Base-by-base conservation (phyloP, 1,140 invertebrate species). In the Adoxophyes honmai region DNA sequence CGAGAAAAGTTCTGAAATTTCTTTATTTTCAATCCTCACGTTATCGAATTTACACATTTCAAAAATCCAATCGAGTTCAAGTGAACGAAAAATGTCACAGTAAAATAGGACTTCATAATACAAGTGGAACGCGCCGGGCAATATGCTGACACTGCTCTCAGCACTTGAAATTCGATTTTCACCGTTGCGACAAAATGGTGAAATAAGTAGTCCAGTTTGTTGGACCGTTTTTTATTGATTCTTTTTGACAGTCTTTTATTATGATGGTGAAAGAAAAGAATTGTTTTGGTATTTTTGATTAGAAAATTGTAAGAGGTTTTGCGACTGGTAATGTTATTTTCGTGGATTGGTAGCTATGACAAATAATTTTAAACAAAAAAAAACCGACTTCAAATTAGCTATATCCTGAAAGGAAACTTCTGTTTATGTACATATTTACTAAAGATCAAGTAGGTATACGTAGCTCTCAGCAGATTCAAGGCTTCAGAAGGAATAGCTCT, bases 11-110 rank as follows among this genome's bases (percentile, higher is more conserved):
- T 16, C 52, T 28, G 7, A 52, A 34, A 28, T 53, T 34, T 15
- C 13, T 13, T 11, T 62, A 58, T 58, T 60, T 15, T 38, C 64
- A 57, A 55, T 21, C 59, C 57, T 62, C 70, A 72, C 74, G 77
- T 75, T 78, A 81, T 85, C 75, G 71, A 82, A 82, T 85, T 82
- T 78, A 82, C 78, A 85, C 81, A 74, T 78, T 79, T 78, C 75
- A 76, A 78, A 84, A 85, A 85, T 82, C 75, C 78, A 81, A 82
- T 85, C 73, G 70, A 28, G 59, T 57, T 65, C 63, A 71, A 64
- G 66, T 71, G 77, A 81, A 76, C 74, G 81, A 76, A 78, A 81
- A 82, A 81, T 81, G 79, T 85, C 78, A 82, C 70, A 63, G 72
- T 67, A 77, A 75, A 82, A 85, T 76, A 78, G 74, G 68, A 78